Conservation (phyloP, 1,140 invertebrate species). For the Agraylea sexmaculata region DNA sequence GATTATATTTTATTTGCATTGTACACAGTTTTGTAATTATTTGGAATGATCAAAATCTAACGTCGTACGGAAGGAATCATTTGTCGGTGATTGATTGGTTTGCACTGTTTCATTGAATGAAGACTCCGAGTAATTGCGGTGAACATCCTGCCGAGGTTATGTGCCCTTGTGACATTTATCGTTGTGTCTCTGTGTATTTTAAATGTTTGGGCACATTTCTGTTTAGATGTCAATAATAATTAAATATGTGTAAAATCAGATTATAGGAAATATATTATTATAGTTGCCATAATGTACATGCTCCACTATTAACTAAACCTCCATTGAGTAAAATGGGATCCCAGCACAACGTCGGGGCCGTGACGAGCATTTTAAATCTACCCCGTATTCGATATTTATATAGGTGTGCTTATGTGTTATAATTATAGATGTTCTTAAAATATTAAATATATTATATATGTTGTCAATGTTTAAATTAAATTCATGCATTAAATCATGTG, state of each 20-base stretch:
- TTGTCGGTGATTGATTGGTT: too few species aligned
- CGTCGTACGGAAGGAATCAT: neutral
- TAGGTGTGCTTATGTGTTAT: conserved; percentile 12
- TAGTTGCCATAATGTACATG: conserved; percentile 11
- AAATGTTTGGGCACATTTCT: conserved; percentile 16
- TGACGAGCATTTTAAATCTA: conserved; percentile 2
- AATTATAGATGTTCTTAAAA: neutral
- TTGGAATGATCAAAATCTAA: neutral
- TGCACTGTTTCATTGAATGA: too few species aligned
- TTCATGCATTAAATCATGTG: neutral
- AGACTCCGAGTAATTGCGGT: too few species aligned
- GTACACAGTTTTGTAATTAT: conserved; percentile 1
- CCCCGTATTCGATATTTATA: conserved; percentile 8
- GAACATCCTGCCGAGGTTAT: conserved; percentile 7
- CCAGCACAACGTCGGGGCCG: neutral
- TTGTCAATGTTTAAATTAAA: neutral
- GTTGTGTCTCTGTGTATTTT: conserved; percentile 2
- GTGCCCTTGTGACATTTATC: conserved; percentile 17
- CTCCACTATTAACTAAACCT: conserved; percentile 5
- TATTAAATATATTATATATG: neutral
- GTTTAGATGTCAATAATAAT: conserved; percentile 17
- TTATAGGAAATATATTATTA: conserved; percentile 7
- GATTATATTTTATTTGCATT: conserved; percentile 4
- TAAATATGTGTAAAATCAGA: conserved; percentile 11
- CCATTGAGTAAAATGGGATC: neutral